Evolutionary conservation across 37 sponge, comb jelly and placozoan species (phyloP).

Genomic region (Diacarnus erythraeanus): DNA sequence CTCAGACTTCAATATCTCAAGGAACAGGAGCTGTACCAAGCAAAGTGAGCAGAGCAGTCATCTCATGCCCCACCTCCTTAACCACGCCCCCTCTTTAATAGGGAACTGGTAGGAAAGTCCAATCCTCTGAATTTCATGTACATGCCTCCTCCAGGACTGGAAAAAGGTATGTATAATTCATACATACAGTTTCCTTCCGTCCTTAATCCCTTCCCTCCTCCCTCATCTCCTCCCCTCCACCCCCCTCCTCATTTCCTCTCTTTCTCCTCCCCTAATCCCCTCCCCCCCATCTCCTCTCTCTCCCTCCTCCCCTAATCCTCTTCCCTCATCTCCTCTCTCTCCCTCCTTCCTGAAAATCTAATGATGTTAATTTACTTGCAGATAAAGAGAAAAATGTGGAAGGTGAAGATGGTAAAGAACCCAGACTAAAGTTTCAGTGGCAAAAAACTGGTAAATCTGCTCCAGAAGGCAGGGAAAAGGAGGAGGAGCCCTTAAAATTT

Average conservation of each 20-base stretch:
- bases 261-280: too few relatives aligned
- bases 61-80: neutral
- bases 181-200: neutral
- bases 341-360: neutral
- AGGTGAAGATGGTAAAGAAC: constrained; percentile 3
- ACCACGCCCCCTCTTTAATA: constrained; percentile 6
- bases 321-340: too few relatives aligned
- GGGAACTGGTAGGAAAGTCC: constrained; percentile 72
- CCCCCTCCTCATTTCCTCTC: too few relatives aligned
- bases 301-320: too few relatives aligned
- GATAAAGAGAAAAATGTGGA: neutral
- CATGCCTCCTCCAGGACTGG: constrained; percentile 85
- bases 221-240: too few relatives aligned
- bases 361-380: neutral
- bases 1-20: constrained; percentile 78
- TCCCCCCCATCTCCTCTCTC: too few relatives aligned
- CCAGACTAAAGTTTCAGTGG: constrained; percentile 80
- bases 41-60: constrained; percentile 33
- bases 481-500: constrained; percentile 62
- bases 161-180: constrained; percentile 33
- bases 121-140: constrained; percentile 92
- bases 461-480: constrained; percentile 48
- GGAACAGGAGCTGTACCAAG: constrained; percentile 84
- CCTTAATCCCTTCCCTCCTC: too few relatives aligned
- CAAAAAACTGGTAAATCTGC: constrained; percentile 43